phyloP scores from a whole-genome alignment of 2,888 invertebrate species.

The Rhingia rostrata region DNA sequence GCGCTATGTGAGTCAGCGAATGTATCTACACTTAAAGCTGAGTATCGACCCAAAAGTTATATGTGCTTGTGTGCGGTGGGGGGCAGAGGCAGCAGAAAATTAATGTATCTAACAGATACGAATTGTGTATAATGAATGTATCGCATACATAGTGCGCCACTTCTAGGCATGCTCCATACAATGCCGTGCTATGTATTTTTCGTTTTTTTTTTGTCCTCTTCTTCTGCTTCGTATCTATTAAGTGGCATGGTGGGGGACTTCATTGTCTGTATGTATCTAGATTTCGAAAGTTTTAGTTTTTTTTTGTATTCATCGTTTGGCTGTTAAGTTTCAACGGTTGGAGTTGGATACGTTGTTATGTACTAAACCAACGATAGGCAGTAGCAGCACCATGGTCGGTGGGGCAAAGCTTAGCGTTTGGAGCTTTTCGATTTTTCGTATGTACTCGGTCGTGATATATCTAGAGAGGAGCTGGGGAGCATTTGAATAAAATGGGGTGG shows the following conservation, averaged over 20 bases:
- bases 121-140: conserved; percentile 69
- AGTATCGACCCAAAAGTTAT: conserved; percentile 68
- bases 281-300: conserved; percentile 64
- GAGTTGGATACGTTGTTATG: conserved; percentile 60
- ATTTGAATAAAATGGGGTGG: conserved; percentile 54
- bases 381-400: conserved; percentile 19
- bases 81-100: conserved; percentile 50
- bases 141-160: conserved; percentile 68
- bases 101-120: conserved; percentile 72
- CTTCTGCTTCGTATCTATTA: conserved; percentile 64
- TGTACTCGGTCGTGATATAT: conserved; percentile 34
- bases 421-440: conserved; percentile 49
- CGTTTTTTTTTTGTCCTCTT: conserved; percentile 35
- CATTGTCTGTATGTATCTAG: conserved; percentile 61
- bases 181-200: conserved; percentile 55
- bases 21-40: conserved; percentile 68
- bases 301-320: conserved; percentile 42
- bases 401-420: conserved; percentile 65
- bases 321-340: conserved; percentile 59
- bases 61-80: conserved; percentile 13
- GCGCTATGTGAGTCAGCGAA: conserved; percentile 57
- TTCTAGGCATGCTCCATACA: conserved; percentile 74
- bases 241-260: conserved; percentile 69
- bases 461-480: conserved; percentile 46
- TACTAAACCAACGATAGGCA: conserved; percentile 15